These are phyloP conservation scores for Saccopteryx bilineata DNA, from an alignment of 2,113 vertebrate genomes.

Conservation along the genomic window DNA sequence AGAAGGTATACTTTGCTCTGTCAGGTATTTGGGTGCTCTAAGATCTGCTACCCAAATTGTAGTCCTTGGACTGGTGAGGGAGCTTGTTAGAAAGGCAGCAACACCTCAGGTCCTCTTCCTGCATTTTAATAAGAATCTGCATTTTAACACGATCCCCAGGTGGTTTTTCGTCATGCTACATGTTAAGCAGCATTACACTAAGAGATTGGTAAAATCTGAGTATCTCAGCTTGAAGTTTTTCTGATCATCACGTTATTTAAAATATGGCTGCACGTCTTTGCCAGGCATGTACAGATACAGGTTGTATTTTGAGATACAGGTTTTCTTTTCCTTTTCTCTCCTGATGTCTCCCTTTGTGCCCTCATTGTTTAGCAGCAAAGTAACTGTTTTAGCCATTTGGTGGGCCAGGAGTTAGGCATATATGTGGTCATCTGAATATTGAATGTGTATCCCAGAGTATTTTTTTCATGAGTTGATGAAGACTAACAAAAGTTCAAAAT, in stretches of 20 bases:
- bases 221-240: neutral
- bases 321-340: neutral
- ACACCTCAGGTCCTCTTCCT: neutral
- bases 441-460: neutral
- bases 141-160: neutral
- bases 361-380: neutral
- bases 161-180: neutral
- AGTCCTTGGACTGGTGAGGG: neutral
- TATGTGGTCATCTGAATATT: neutral
- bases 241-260: neutral
- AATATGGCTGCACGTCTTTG: neutral
- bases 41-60: neutral
- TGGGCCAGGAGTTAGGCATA: neutral
- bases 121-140: neutral
- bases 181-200: neutral
- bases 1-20: neutral
- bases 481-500: neutral
- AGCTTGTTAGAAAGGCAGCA: neutral
- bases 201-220: neutral
- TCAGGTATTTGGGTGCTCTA: neutral
- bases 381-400: neutral
- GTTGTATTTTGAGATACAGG: neutral
- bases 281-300: neutral
- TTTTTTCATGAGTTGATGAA: neutral
- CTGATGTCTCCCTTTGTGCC: neutral